These are phyloP conservation scores for Synanceia verrucosa DNA, from an alignment of 2,797 vertebrate genomes.

Conservation along the genomic window DNA sequence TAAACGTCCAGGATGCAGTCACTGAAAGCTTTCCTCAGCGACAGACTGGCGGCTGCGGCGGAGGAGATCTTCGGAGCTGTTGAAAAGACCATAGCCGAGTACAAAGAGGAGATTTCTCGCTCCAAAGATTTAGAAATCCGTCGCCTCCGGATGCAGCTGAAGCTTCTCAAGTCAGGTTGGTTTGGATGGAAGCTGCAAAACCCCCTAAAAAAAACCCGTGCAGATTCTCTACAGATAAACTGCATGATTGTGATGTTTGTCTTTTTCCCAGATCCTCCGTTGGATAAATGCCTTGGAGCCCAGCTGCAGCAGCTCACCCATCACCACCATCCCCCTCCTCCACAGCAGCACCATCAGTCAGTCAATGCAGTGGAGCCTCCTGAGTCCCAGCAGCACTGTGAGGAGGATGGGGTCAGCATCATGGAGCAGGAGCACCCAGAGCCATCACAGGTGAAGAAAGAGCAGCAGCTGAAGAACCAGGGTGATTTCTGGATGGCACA, in stretches of 20 bases:
- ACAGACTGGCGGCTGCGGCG: slow-evolving; percentile 67
- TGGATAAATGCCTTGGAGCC: slow-evolving; percentile 45
- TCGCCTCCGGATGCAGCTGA: slow-evolving; percentile 72
- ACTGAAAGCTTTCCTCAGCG: slow-evolving; percentile 67
- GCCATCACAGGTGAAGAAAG: slow-evolving; percentile 65
- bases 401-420: slow-evolving; percentile 49
- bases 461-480: slow-evolving; percentile 48
- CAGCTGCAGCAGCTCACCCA: slow-evolving; percentile 57
- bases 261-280: slow-evolving; percentile 36
- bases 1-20: slow-evolving; percentile 49
- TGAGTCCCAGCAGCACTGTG: slow-evolving; percentile 43
- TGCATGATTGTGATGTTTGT: neutral
- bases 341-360: slow-evolving; percentile 52
- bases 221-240: neutral
- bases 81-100: slow-evolving; percentile 71
- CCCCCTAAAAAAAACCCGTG: too few relatives aligned
- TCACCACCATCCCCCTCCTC: slow-evolving; percentile 23
- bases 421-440: slow-evolving; percentile 57
- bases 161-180: slow-evolving; percentile 71
- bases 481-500: slow-evolving; percentile 70
- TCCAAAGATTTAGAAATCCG: slow-evolving; percentile 76
- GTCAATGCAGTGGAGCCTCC: slow-evolving; percentile 40
- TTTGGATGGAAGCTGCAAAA: slow-evolving; percentile 10
- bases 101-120: slow-evolving; percentile 74
- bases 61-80: slow-evolving; percentile 77